These are phyloP conservation scores for Dryadula phaetusa DNA, from an alignment of 2,888 invertebrate genomes.

Conservation along the genomic window DNA sequence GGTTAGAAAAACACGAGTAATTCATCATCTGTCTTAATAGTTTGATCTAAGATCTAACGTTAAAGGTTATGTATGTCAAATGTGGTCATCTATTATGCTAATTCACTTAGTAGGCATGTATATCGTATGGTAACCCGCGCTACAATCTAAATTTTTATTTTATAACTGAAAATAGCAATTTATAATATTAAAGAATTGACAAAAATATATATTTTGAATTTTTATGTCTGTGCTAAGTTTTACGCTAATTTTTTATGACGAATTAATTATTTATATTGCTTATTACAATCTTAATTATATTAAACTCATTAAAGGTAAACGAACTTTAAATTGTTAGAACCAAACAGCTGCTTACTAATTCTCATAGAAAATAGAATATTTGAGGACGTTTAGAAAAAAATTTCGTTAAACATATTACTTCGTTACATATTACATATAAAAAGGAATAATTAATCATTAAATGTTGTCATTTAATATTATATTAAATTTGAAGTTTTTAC, in stretches of 20 bases:
- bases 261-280: not conserved
- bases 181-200: not conserved
- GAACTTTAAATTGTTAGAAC: no score
- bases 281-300: not conserved
- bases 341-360: no score
- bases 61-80: constrained; percentile 34
- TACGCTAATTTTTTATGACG: not conserved
- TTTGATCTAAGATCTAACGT: constrained; percentile 24
- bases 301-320: no score
- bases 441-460: no score
- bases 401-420: no score
- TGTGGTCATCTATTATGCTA: constrained; percentile 31
- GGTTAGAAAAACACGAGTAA: constrained; percentile 33
- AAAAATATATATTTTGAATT: not conserved
- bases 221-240: not conserved
- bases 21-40: constrained; percentile 31
- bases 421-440: no score
- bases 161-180: not conserved
- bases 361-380: no score
- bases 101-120: constrained; percentile 4
- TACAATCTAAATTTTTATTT: constrained; percentile 2
- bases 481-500: no score
- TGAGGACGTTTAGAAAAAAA: no score
- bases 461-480: no score
- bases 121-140: constrained; percentile 1